Evolutionary conservation across 1,140 invertebrate species (phyloP).

Genomic region (Musca domestica): DNA sequence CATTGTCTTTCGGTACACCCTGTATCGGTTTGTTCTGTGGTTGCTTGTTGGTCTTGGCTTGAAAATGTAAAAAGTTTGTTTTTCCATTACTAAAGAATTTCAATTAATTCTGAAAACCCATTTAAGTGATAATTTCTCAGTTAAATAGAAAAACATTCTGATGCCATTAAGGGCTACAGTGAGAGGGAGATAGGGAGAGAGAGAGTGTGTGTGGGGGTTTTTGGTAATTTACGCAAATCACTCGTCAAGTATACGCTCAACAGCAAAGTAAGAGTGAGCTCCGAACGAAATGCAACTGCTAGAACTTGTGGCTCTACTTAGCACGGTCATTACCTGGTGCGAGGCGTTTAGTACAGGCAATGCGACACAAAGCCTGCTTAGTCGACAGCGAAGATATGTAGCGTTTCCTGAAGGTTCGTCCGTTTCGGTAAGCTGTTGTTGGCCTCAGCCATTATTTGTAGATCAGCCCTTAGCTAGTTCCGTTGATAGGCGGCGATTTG

Average conservation of each 20-base stretch:
- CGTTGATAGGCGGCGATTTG: constrained; percentile 44
- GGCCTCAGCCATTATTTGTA: background rate
- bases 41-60: too few species aligned
- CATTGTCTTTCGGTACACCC: too few species aligned
- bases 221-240: too few species aligned
- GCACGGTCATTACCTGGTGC: background rate
- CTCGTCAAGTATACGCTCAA: too few species aligned
- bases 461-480: background rate
- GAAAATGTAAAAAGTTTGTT: too few species aligned
- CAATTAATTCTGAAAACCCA: constrained; percentile 15
- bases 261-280: background rate
- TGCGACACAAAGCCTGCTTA: constrained; percentile 26
- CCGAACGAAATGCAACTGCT: background rate
- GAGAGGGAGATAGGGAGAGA: too few species aligned
- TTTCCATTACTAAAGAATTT: constrained; percentile 7
- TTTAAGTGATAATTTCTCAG: constrained; percentile 17
- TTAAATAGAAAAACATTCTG: constrained; percentile 1
- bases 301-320: background rate
- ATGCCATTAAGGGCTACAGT: too few species aligned
- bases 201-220: too few species aligned
- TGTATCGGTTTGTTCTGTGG: too few species aligned
- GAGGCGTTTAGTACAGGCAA: background rate
- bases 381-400: constrained; percentile 47
- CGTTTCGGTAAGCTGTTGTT: constrained; percentile 45
- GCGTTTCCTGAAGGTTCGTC: constrained; percentile 54